A percentile compares a stretch with the other conserved stretches of the same genome.
phyloP scores from a whole-genome alignment of 2,888 invertebrate species.

The Latrodectus elegans region DNA sequence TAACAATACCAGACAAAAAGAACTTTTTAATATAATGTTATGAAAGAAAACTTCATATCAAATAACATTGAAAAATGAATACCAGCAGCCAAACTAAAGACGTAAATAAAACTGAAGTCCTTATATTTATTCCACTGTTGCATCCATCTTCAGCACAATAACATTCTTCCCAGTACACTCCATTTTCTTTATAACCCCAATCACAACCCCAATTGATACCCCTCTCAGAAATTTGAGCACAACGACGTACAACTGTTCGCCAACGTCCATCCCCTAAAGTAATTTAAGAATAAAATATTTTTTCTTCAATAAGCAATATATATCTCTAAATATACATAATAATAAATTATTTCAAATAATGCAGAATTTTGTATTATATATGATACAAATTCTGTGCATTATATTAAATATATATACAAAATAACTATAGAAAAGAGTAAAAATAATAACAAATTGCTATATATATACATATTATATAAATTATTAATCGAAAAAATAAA shows the following conservation, averaged over 20 bases:
- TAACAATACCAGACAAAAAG: no score
- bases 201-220: conserved; percentile 89
- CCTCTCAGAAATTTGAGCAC: conserved; percentile 88
- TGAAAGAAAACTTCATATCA: no score
- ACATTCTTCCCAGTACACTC: conserved; percentile 97
- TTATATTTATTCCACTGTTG: conserved; percentile 74
- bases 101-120: conserved; percentile 11
- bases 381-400: no score
- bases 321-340: neutral
- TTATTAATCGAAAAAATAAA: no score
- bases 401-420: no score
- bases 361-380: neutral
- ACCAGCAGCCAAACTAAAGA: neutral
- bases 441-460: no score
- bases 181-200: conserved; percentile 94
- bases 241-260: conserved; percentile 91
- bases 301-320: neutral
- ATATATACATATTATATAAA: no score
- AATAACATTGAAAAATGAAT: no score
- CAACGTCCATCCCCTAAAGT: conserved; percentile 92
- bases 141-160: conserved; percentile 95
- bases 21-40: no score
- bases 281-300: neutral
- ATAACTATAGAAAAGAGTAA: no score
- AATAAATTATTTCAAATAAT: neutral